Base-by-base conservation (phyloP, 1,140 invertebrate species). In the Whitmania pigra region DNA sequence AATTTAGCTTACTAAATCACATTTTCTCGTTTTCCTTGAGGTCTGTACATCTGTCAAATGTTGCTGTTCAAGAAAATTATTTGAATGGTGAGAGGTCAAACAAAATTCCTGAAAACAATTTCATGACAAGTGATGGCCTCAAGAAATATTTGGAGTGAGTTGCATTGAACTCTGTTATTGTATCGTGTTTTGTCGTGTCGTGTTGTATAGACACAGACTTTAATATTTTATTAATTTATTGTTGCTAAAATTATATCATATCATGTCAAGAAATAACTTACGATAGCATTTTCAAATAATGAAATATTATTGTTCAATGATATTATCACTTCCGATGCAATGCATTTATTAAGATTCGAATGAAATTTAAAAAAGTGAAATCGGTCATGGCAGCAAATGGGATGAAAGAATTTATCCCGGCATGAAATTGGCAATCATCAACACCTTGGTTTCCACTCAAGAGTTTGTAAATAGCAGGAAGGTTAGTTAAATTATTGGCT, bases 11-110 rank as follows among this genome's bases (percentile, higher is more conserved):
- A 11, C 15, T 49, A 49, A 49, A 49, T 49, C 43, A 49, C 15
- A 49, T 49, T 49, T 80, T 96, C 63, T 87, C 86, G 20, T 89
- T 92, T 81, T 91, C 91, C 78, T 91, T 94, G 78, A 92, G 94
- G 82, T 73, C 91, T 0, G 88, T 95, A 69, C 93, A 96, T 82
- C 83, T 97, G 11, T 93, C 91, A 53, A 96, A 97, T 83, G 89
- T 95, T 83, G 90, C 93, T 3, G 88, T 97, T 40, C 93, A 97
- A 82, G 89, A 90, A 77, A 89, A 91, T 80, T 95, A 94, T 77
- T 88, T 88, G 77, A 94, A 94, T 79, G 77, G 13, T 20, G 87
- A 88, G 69, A 82, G 92, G 68, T 87, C 91, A 78, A 86, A 88
- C 76, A 85, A 87, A 11, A 79, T 93, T 54, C 89, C 90, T 15